Percentiles rank a stretch among this genome's conserved stretches.
These are phyloP conservation scores for Echinops telfairi DNA, from an alignment of 2,113 vertebrate species.

Conservation along the genomic window DNA sequence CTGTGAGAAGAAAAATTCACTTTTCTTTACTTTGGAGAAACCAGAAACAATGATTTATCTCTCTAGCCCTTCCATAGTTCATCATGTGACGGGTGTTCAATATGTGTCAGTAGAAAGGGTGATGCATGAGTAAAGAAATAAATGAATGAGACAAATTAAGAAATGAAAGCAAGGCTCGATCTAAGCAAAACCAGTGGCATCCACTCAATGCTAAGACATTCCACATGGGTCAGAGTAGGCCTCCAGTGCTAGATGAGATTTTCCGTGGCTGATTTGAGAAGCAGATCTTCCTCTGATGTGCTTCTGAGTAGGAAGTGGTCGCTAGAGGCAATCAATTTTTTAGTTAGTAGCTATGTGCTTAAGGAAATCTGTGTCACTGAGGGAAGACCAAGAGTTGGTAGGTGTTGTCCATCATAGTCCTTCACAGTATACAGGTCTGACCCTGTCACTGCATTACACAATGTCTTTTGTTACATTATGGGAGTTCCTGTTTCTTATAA, in stretches of 20 bases:
- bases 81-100: neutral
- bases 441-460: too few relatives aligned
- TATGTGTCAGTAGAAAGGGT: neutral
- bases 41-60: slow-evolving; percentile 2
- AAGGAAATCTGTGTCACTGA: neutral
- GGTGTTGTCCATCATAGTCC: too few relatives aligned
- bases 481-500: neutral
- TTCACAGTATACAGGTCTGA: too few relatives aligned
- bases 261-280: neutral
- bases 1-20: slow-evolving; percentile 40
- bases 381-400: too few relatives aligned
- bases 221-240: neutral
- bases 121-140: neutral
- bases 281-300: neutral
- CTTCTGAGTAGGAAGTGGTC: neutral
- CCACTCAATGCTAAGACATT: neutral
- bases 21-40: neutral
- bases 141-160: neutral
- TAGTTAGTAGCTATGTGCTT: neutral
- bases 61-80: neutral
- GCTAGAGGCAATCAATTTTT: neutral
- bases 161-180: neutral
- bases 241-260: neutral
- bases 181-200: neutral
- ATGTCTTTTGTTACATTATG: too few relatives aligned